A percentile compares a stretch with the other conserved stretches of the same genome.
phyloP scores from a whole-genome alignment of 2,113 vertebrate species.

The Paracanthobrama guichenoti region DNA sequence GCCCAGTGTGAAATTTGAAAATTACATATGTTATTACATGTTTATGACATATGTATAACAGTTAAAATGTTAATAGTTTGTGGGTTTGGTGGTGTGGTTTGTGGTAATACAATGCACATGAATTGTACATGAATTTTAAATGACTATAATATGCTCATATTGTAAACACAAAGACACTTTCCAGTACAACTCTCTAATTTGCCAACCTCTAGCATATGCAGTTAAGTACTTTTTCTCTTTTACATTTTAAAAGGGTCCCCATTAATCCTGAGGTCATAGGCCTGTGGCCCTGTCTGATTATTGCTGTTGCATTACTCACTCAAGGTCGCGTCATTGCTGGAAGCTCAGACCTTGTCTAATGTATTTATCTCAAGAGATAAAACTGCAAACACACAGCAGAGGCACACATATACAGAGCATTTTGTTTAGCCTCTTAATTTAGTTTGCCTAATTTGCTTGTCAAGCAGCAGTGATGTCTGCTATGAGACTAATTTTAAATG shows the following conservation, averaged over 20 bases:
- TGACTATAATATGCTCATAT: not conserved
- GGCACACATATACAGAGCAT: constrained; percentile 28
- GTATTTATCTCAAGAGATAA: constrained; percentile 66
- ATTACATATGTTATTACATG: not conserved
- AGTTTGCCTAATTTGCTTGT: not conserved
- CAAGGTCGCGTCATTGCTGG: constrained; percentile 72
- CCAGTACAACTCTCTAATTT: not conserved
- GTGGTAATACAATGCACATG: not conserved
- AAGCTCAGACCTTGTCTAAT: constrained; percentile 68
- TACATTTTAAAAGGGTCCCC: constrained; percentile 59
- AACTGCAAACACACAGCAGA: constrained; percentile 54
- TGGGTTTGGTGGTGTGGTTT: not conserved
- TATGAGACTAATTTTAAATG: not conserved
- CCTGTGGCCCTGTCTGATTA: constrained; percentile 61
- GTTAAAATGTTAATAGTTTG: not conserved
- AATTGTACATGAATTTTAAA: constrained; percentile 1
- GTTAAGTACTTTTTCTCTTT: constrained; percentile 65
- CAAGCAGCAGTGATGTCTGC: not conserved
- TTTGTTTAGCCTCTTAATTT: constrained; percentile 11
- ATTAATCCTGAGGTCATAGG: constrained; percentile 60
- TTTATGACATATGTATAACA: not conserved
- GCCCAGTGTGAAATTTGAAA: not conserved
- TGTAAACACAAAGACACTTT: not conserved
- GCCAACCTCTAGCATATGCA: not conserved
- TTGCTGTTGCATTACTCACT: constrained; percentile 68